Percentiles rank a stretch among this genome's conserved stretches.
Conservation (phyloP, 2,797 vertebrate species). For the Scleropages formosus region DNA sequence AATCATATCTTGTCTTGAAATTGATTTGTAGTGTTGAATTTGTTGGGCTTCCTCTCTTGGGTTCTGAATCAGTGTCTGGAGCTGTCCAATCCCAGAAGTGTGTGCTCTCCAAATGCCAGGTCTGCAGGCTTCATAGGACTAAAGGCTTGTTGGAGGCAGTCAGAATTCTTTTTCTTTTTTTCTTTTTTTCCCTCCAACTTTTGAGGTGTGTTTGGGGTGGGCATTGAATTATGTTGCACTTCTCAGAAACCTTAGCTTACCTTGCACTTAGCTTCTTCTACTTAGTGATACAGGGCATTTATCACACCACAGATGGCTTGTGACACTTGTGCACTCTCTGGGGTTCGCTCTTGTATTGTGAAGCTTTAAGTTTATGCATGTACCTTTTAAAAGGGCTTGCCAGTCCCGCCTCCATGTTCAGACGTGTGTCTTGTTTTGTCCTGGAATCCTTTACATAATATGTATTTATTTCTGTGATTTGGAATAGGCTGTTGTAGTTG, state of each 20-base stretch:
- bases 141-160: slow-evolving; percentile 25
- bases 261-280: not conserved
- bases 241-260: slow-evolving; percentile 8
- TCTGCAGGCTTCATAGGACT: not conserved
- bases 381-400: no score
- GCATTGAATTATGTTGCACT: not conserved
- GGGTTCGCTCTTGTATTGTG: not conserved
- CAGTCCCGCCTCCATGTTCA: not conserved
- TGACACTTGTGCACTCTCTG: no score
- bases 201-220: not conserved
- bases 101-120: slow-evolving; percentile 13
- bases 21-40: slow-evolving; percentile 15
- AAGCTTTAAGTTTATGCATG: no score
- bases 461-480: not conserved
- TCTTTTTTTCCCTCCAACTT: not conserved
- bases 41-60: slow-evolving; percentile 25
- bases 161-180: slow-evolving; percentile 1
- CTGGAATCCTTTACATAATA: no score
- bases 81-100: not conserved
- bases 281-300: not conserved
- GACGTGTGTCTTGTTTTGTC: not conserved
- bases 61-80: slow-evolving; percentile 33
- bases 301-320: slow-evolving; percentile 1
- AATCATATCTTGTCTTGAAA: slow-evolving; percentile 1
- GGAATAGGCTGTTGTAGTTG: not conserved